A percentile compares a stretch with the other conserved stretches of the same genome.
Evolutionary conservation across 2,888 invertebrate genomes (phyloP).

Genomic region (Nectonema munidae): DNA sequence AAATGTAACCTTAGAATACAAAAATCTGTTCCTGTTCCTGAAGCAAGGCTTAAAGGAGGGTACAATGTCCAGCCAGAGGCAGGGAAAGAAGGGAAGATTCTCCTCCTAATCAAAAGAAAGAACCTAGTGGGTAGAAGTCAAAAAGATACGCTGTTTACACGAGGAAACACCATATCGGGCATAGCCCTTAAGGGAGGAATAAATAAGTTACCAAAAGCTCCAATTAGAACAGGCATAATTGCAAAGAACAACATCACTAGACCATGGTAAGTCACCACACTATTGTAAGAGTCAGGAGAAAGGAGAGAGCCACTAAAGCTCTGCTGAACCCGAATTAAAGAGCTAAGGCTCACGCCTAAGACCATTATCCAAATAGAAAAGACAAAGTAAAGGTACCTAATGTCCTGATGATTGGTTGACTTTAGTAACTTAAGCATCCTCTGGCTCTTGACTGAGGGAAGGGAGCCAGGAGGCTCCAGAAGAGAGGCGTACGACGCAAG

Average conservation of each 20-base stretch:
- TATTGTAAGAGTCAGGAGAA: too few species aligned
- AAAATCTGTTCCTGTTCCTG: conserved; percentile 37
- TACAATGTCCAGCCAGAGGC: conserved; percentile 48
- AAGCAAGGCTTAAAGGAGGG: conserved; percentile 34
- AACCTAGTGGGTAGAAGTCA: conserved; percentile 40
- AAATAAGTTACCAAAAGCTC: conserved; percentile 50
- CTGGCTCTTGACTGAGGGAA: too few species aligned
- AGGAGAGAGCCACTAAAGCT: too few species aligned
- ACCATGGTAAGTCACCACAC: conserved; percentile 42
- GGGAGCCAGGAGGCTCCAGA: too few species aligned
- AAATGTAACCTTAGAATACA: conserved; percentile 42
- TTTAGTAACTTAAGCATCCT: too few species aligned
- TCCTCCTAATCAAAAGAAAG: conserved; percentile 32
- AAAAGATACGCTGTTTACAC: conserved; percentile 52
- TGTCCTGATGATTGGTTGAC: too few species aligned
- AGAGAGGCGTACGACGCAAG: too few species aligned
- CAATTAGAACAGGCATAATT: conserved; percentile 27
- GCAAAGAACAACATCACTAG: conserved; percentile 51
- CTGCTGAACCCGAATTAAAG: too few species aligned
- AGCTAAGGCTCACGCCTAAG: too few species aligned
- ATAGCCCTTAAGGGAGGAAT: conserved; percentile 40
- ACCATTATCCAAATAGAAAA: too few species aligned
- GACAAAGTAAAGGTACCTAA: too few species aligned
- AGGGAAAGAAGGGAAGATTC: conserved; percentile 34
- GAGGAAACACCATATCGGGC: conserved; percentile 47